Evolutionary conservation across 2,797 vertebrate species (phyloP).

Genomic region (Cryptoprocta ferox): DNA sequence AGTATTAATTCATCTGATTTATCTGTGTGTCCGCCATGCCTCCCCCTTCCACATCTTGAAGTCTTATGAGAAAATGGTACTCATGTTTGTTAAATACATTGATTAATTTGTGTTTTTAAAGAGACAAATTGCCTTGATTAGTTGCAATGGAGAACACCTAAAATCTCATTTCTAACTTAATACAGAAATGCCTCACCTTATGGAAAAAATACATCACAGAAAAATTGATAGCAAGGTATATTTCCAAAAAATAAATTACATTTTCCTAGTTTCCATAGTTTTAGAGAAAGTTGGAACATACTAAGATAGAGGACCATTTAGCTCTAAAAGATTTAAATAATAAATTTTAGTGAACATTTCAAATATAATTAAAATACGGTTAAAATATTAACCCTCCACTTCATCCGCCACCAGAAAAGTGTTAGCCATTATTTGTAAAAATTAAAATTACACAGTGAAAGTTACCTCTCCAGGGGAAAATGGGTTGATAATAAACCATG

Average conservation of each 20-base stretch:
- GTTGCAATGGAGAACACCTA: not conserved
- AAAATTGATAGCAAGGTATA: not conserved
- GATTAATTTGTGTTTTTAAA: not conserved
- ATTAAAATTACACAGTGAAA: not conserved
- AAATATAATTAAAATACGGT: not conserved
- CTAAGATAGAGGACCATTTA: not conserved
- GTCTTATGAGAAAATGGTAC: not conserved
- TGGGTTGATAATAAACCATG: not conserved
- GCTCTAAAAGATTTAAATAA: not conserved
- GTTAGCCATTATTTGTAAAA: not conserved
- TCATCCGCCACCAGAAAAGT: not conserved
- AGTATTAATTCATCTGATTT: not conserved
- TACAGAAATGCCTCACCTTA: not conserved
- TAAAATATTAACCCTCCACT: not conserved
- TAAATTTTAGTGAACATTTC: not conserved
- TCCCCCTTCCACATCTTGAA: not conserved
- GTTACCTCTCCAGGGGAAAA: not conserved
- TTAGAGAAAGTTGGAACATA: not conserved
- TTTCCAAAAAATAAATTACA: not conserved
- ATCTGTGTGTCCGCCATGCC: not conserved
- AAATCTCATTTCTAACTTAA: constrained; percentile 26
- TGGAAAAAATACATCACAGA: not conserved
- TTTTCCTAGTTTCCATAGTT: not conserved
- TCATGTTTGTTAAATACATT: not conserved
- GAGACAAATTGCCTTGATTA: not conserved